These are phyloP conservation scores for Siniperca knerii DNA, from an alignment of 2,113 vertebrate genomes.

Conservation along the genomic window DNA sequence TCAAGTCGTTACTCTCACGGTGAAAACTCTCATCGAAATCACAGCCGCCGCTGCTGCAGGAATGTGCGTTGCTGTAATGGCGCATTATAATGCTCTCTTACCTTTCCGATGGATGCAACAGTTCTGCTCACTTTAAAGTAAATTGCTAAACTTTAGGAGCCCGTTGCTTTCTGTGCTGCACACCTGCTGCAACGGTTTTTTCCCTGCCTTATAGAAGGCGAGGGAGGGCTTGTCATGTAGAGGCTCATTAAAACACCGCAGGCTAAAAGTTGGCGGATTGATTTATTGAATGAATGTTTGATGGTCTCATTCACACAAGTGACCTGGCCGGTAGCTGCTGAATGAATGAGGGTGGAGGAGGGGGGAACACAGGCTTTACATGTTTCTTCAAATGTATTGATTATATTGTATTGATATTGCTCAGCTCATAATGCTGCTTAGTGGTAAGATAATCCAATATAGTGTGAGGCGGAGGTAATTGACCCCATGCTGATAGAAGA, in stretches of 20 bases:
- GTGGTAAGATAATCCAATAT: conserved; percentile 70
- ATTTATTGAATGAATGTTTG: conserved; percentile 80
- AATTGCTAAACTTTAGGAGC: conserved; percentile 54
- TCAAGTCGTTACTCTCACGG: neutral
- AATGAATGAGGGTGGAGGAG: neutral
- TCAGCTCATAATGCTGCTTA: conserved; percentile 66
- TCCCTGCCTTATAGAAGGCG: conserved; percentile 32
- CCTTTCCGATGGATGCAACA: conserved; percentile 70
- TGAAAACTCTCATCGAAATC: conserved; percentile 15
- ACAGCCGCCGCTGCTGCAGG: neutral
- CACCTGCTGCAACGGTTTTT: conserved; percentile 79
- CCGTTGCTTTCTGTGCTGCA: conserved; percentile 64
- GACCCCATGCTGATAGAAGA: conserved; percentile 69
- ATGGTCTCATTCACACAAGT: conserved; percentile 68
- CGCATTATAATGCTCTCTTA: conserved; percentile 55
- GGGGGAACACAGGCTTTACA: neutral
- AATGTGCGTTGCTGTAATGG: neutral
- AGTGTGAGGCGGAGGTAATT: conserved; percentile 59
- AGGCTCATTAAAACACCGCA: conserved; percentile 78
- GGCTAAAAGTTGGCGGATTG: conserved; percentile 75
- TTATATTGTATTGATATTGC: conserved; percentile 64
- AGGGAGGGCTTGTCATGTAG: conserved; percentile 66
- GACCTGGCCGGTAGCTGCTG: conserved; percentile 56
- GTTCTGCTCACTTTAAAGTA: conserved; percentile 53
- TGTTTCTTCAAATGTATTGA: conserved; percentile 59